Percentiles rank a stretch among this genome's conserved stretches.
Evolutionary conservation across 1,140 invertebrate species (phyloP).

Genomic region (Sycobia sp.): DNA sequence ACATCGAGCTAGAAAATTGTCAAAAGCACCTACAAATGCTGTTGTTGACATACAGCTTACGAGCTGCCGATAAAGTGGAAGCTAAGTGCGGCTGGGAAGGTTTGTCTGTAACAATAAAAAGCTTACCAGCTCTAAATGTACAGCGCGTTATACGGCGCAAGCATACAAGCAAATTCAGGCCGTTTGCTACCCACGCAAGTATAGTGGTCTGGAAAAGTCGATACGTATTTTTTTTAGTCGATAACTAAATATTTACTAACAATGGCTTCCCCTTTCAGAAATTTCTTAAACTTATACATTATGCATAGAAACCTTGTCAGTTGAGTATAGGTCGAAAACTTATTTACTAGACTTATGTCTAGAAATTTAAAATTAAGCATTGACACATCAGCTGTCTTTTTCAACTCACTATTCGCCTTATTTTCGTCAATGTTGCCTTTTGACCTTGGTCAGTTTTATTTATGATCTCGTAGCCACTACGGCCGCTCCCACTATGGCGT

Average conservation of each 20-base stretch:
- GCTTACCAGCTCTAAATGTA: conserved; percentile 48
- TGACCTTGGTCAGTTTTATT: conserved; percentile 37
- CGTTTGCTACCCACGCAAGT: conserved; percentile 35
- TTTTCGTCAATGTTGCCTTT: too few relatives aligned
- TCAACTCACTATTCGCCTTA: conserved; percentile 34
- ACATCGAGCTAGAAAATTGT: conserved; percentile 38
- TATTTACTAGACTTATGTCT: background rate
- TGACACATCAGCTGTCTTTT: conserved; percentile 25
- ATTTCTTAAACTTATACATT: conserved; percentile 40
- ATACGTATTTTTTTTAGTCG: conserved; percentile 35
- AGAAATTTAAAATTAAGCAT: background rate
- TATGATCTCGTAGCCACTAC: conserved; percentile 39
- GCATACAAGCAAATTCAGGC: conserved; percentile 42
- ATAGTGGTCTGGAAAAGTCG: conserved; percentile 41
- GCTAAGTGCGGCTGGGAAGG: too few relatives aligned
- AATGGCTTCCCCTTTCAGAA: conserved; percentile 22
- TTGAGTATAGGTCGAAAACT: conserved; percentile 39
- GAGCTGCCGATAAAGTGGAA: conserved; percentile 46
- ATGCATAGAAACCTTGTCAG: conserved; percentile 41
- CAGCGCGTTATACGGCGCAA: conserved; percentile 41
- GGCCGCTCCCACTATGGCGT: conserved; percentile 55
- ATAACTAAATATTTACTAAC: conserved; percentile 31
- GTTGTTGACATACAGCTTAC: conserved; percentile 36
- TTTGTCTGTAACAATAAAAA: too few relatives aligned
- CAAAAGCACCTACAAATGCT: conserved; percentile 36